A percentile compares a stretch with the other conserved stretches of the same genome.
Conservation (phyloP, 2,888 invertebrate species). For the Athripsodes cinereus region DNA sequence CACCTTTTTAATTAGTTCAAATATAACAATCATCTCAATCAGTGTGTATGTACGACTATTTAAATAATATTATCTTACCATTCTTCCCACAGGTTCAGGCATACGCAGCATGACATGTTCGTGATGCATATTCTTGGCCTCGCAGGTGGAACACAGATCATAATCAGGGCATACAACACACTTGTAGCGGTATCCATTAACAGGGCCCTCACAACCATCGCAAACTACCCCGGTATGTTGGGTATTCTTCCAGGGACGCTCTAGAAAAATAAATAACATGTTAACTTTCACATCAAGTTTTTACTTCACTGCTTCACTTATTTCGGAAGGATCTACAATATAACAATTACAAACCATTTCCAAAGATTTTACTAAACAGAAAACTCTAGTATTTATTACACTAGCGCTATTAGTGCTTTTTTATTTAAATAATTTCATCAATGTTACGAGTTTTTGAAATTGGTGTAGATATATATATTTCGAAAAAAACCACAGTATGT, state of each 20-base stretch:
- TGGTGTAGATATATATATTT: no score
- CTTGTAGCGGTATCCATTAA: conserved; percentile 79
- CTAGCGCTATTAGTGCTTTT: no score
- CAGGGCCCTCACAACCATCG: conserved; percentile 60
- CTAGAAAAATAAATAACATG: conserved; percentile 3
- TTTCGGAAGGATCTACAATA: no score
- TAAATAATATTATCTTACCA: conserved; percentile 22
- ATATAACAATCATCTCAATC: no score
- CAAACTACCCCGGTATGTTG: conserved; percentile 60
- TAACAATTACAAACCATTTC: neutral
- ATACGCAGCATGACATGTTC: conserved; percentile 79
- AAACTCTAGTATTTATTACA: no score
- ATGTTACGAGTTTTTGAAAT: no score
- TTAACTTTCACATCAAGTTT: no score
- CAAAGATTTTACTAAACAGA: no score
- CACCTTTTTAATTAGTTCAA: no score
- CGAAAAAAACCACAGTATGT: no score
- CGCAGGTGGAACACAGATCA: conserved; percentile 77
- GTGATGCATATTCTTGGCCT: conserved; percentile 58
- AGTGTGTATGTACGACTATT: conserved; percentile 28
- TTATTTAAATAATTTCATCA: no score
- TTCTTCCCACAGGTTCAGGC: conserved; percentile 35
- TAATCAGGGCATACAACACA: conserved; percentile 75
- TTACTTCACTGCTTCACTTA: no score
- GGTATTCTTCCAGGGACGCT: conserved; percentile 1